These are phyloP conservation scores for Acanthaster planci DNA, from an alignment of 35 echinoderm and acorn worm genomes.

Conservation along the genomic window DNA sequence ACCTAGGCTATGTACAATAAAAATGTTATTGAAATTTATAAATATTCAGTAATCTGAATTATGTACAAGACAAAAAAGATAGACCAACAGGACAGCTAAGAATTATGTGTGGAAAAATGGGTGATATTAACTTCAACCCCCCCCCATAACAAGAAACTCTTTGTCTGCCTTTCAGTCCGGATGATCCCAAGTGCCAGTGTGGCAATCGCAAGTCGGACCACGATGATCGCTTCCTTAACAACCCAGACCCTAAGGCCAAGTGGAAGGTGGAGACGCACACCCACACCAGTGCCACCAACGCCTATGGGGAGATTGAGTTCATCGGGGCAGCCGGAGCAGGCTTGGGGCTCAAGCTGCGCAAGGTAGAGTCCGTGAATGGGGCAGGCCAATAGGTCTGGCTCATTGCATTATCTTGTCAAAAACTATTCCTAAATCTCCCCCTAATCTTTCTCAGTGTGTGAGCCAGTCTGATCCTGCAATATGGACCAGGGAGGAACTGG, in stretches of 20 bases:
- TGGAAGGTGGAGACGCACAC: constrained; percentile 93
- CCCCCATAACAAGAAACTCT: background rate
- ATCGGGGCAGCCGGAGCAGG: constrained; percentile 76
- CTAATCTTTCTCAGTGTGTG: too few relatives aligned
- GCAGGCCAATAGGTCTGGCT: background rate
- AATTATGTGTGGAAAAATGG: background rate
- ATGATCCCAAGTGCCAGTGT: constrained; percentile 90
- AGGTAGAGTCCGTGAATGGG: too few relatives aligned
- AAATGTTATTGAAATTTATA: too few relatives aligned
- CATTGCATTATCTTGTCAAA: background rate
- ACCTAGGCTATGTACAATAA: too few relatives aligned
- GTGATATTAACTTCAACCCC: background rate
- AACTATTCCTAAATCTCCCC: too few relatives aligned
- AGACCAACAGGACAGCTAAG: background rate
- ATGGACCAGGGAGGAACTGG: too few relatives aligned
- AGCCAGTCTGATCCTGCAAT: too few relatives aligned
- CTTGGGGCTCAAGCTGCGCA: constrained; percentile 68
- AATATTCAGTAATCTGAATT: too few relatives aligned
- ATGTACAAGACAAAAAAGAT: too few relatives aligned
- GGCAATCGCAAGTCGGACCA: constrained; percentile 67
- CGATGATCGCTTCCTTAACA: constrained; percentile 61
- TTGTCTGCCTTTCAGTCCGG: constrained; percentile 45
- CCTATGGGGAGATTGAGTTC: constrained; percentile 97
- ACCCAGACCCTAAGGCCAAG: constrained; percentile 38
- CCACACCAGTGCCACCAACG: constrained; percentile 75